These are phyloP conservation scores for Eulemur macaco DNA, from an alignment of 2,113 vertebrate genomes.

Conservation along the genomic window DNA sequence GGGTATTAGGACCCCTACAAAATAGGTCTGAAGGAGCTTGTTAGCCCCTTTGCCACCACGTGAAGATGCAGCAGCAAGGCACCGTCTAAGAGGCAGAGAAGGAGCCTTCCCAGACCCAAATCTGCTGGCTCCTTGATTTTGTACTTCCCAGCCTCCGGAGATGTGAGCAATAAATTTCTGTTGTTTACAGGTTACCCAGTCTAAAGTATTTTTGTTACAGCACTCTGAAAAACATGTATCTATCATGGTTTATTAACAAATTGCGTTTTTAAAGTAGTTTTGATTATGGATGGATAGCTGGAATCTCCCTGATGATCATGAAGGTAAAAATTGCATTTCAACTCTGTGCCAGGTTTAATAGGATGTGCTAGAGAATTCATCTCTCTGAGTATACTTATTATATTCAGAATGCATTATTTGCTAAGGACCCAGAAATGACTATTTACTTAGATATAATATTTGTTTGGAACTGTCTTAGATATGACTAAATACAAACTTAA, in stretches of 20 bases:
- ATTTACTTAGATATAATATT: neutral
- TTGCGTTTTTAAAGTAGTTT: neutral
- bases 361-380: neutral
- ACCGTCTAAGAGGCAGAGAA: neutral
- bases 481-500: neutral
- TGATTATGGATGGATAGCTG: neutral
- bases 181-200: neutral
- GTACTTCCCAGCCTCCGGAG: neutral
- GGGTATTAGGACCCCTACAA: too few species aligned
- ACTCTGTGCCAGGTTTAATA: neutral
- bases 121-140: neutral
- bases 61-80: neutral
- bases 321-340: neutral
- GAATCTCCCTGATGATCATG: neutral
- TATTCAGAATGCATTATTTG: neutral
- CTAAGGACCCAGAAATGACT: neutral
- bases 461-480: neutral
- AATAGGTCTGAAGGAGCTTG: too few species aligned
- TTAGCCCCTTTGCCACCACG: neutral
- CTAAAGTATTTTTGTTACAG: neutral
- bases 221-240: neutral
- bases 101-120: rapidly evolving
- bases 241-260: neutral
- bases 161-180: neutral
- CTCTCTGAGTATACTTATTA: neutral